Percentiles rank a stretch among this genome's conserved stretches.
These are phyloP conservation scores for Esox lucius DNA, from an alignment of 2,797 vertebrate species.

Conservation along the genomic window DNA sequence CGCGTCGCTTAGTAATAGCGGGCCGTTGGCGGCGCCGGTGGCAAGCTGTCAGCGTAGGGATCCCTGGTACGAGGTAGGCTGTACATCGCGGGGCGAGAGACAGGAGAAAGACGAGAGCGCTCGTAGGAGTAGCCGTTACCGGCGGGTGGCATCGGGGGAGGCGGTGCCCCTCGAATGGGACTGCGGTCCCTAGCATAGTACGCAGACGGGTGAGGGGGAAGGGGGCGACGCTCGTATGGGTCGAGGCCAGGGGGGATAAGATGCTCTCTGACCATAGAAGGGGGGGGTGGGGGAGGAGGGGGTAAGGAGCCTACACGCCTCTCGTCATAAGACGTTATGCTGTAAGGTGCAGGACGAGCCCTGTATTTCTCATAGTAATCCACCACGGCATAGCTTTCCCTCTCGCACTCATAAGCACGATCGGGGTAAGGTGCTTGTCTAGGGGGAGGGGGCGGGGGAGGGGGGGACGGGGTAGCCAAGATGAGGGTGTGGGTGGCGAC, in stretches of 20 bases:
- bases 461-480: constrained; percentile 71
- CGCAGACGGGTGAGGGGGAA: constrained; percentile 78
- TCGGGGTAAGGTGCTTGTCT: constrained; percentile 52
- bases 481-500: constrained; percentile 71
- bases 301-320: constrained; percentile 65
- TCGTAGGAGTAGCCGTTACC: constrained; percentile 91
- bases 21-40: constrained; percentile 71
- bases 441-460: constrained; percentile 59
- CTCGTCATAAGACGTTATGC: constrained; percentile 68
- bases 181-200: constrained; percentile 91
- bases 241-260: constrained; percentile 78
- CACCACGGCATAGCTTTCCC: constrained; percentile 71
- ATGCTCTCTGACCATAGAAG: constrained; percentile 81
- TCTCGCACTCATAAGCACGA: constrained; percentile 54
- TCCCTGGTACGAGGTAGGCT: constrained; percentile 87
- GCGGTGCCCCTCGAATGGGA: constrained; percentile 83
- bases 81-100: constrained; percentile 84
- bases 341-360: constrained; percentile 68
- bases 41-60: constrained; percentile 82
- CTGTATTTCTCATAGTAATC: constrained; percentile 83
- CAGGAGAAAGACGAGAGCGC: constrained; percentile 85
- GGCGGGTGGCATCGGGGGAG: constrained; percentile 64
- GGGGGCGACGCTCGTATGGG: constrained; percentile 87
- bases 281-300: constrained; percentile 77
- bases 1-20: constrained; percentile 78